Evolutionary conservation across 2,113 vertebrate species (phyloP).

Genomic region (Menidia beryllina): DNA sequence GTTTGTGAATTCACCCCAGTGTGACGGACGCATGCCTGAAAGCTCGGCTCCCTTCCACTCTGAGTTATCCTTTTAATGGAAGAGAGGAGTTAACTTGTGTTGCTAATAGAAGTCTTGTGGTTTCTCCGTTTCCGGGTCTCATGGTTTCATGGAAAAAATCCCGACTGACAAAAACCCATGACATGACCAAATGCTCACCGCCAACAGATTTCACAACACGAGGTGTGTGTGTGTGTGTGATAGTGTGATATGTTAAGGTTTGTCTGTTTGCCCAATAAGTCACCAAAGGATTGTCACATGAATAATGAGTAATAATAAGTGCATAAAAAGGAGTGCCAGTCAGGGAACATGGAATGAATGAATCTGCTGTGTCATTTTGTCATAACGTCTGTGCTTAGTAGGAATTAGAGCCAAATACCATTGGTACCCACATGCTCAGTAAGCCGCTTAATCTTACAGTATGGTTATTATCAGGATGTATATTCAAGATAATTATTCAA

Average conservation of each 20-base stretch:
- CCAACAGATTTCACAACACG: slow-evolving; percentile 11
- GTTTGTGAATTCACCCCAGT: no score
- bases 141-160: slow-evolving; percentile 58
- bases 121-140: slow-evolving; percentile 62
- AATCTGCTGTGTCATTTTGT: slow-evolving; percentile 7
- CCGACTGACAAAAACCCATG: slow-evolving; percentile 62
- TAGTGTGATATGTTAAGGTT: not conserved
- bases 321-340: not conserved
- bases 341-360: slow-evolving; percentile 8
- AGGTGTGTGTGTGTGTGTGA: not conserved
- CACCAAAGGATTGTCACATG: slow-evolving; percentile 52
- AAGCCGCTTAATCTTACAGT: no score
- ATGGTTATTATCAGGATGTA: no score
- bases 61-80: slow-evolving; percentile 21
- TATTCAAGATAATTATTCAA: no score
- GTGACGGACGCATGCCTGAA: not conserved
- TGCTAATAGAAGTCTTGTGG: slow-evolving; percentile 77
- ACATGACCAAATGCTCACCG: slow-evolving; percentile 25
- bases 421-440: no score
- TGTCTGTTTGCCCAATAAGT: slow-evolving; percentile 22
- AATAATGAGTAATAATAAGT: slow-evolving; percentile 27
- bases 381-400: not conserved
- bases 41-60: slow-evolving; percentile 10
- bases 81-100: slow-evolving; percentile 43
- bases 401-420: no score